These are phyloP conservation scores for Periplaneta americana DNA, from an alignment of 1,140 invertebrate species.

Conservation along the genomic window DNA sequence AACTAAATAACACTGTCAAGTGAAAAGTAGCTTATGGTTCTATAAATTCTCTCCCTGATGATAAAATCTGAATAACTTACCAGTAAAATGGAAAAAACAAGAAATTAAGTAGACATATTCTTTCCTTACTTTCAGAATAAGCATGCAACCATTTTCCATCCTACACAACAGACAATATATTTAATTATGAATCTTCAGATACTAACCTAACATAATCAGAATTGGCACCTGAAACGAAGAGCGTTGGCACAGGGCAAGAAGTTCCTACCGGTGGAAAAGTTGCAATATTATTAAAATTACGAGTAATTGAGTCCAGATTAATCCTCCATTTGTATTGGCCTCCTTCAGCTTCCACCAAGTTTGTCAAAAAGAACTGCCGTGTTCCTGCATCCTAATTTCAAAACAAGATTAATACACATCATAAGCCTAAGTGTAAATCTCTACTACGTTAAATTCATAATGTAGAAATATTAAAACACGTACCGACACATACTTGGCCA, in stretches of 20 bases:
- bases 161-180: slow-evolving; percentile 18
- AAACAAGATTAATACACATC: slow-evolving; percentile 5
- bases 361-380: slow-evolving; percentile 72
- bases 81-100: neutral
- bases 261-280: slow-evolving; percentile 50
- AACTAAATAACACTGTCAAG: too few species aligned
- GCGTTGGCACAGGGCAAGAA: slow-evolving; percentile 58
- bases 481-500: slow-evolving; percentile 39
- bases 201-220: slow-evolving; percentile 74
- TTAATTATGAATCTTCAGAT: neutral
- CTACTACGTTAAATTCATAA: slow-evolving; percentile 25
- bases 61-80: neutral
- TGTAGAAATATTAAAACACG: neutral
- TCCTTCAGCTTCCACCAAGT: slow-evolving; percentile 57
- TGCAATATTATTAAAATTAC: slow-evolving; percentile 57
- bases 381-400: slow-evolving; percentile 37
- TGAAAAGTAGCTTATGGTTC: too few species aligned
- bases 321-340: slow-evolving; percentile 64
- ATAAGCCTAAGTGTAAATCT: neutral
- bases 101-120: neutral
- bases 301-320: slow-evolving; percentile 62
- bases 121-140: neutral
- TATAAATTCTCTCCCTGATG: neutral
- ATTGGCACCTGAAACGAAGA: slow-evolving; percentile 75
- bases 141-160: neutral